A percentile compares a stretch with the other conserved stretches of the same genome.
These are phyloP conservation scores for Sceloporus undulatus DNA, from an alignment of 2,113 vertebrate species.

Conservation along the genomic window DNA sequence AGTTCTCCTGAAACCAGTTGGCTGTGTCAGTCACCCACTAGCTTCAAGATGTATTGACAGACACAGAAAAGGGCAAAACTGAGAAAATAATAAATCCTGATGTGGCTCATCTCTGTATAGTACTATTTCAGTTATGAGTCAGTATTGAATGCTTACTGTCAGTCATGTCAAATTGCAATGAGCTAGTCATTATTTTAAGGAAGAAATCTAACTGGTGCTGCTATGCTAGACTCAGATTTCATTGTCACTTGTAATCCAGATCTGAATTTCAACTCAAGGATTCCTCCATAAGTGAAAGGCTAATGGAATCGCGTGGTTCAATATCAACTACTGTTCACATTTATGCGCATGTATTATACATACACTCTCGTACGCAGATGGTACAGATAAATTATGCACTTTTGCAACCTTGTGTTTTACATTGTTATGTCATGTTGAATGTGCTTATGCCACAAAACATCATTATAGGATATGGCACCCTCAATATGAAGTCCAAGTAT, in stretches of 20 bases:
- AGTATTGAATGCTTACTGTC: slow-evolving; percentile 12
- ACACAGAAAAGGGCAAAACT: not conserved
- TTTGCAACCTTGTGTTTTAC: slow-evolving; percentile 13
- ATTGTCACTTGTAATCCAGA: slow-evolving; percentile 15
- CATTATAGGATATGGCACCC: not conserved
- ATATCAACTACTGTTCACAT: not conserved
- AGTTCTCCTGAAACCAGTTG: not conserved
- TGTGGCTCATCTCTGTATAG: not conserved
- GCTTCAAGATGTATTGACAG: not conserved
- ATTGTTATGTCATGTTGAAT: not conserved
- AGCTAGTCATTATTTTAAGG: slow-evolving; percentile 3
- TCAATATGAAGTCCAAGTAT: slow-evolving; percentile 23
- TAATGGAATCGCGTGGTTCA: not conserved
- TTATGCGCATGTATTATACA: slow-evolving; percentile 26
- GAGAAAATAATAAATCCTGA: slow-evolving; percentile 5
- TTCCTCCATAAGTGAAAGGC: slow-evolving; percentile 12
- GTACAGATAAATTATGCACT: slow-evolving; percentile 34
- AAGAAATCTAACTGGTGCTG: not conserved
- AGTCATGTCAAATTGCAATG: slow-evolving; percentile 12
- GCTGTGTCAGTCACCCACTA: slow-evolving; percentile 2
- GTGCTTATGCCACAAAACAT: fast-evolving
- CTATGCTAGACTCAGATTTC: not conserved
- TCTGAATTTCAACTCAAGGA: slow-evolving; percentile 5
- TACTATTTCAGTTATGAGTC: not conserved
- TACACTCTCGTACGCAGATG: not conserved